Base-by-base conservation (phyloP, 1,140 invertebrate species). In the Drosophila prosaltans region DNA sequence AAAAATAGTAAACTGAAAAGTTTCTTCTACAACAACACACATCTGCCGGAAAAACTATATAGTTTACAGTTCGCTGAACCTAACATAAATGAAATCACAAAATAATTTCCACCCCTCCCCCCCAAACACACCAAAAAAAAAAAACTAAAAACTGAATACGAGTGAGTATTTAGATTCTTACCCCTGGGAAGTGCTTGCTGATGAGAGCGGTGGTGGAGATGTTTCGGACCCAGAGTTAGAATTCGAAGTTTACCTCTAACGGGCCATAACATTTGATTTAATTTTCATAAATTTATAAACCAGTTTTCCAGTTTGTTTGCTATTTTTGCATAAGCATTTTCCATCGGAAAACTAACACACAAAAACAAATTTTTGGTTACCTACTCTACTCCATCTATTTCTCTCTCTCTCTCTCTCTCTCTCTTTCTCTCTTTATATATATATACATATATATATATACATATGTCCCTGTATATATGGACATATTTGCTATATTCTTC, bases 221-320 rank as follows among this genome's bases (percentile, higher is more conserved):
- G 32, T 36, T 36, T 11, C 8, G 36, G 10, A 39, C 10, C 21
- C 58, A 26, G 36, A 60, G 32, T 51, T 39, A 63, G 11, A 54
- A 40, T 32, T 45, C 21, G 32, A 57, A 72, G 51, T 55, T 74
- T 43, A 21, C 24, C 41, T 59, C 65, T 43, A 76, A 76, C 65
- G 62, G 66, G 73, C 66, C 60, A 71, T 77, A 76, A 77, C 66
- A 77, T 77, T 81, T 75, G 76, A 80, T 86, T 86, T 78, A 65
- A 79, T 74, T 68, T 74, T 80, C 64, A 70, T 70, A 71, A 67
- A 80, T 70, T 65, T 80, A 68, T 59, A 80, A 80, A 64, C 58
- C 65, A 48, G 59, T 69, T 61, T 61, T 72, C 72, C 72, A 64
- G 43, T 72, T 69, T 57, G 41, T 69, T 51, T 51, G 21, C 28